A percentile compares a stretch with the other conserved stretches of the same genome.
Evolutionary conservation across 2,113 vertebrate genomes (phyloP).

Genomic region (Oreochromis niloticus): DNA sequence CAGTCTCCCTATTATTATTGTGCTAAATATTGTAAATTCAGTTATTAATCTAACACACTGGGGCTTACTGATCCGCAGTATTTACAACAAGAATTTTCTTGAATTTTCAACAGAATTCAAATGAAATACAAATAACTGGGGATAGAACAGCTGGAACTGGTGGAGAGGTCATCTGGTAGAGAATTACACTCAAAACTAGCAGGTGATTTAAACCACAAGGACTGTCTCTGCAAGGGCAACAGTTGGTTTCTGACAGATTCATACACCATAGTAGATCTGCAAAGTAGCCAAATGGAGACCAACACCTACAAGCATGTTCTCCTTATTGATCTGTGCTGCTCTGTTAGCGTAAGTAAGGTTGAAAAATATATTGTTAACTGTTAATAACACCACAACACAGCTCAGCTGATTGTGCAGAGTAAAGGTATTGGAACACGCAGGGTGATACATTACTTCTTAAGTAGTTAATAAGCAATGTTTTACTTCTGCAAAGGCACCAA

Average conservation of each 20-base stretch:
- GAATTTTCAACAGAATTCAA: not conserved
- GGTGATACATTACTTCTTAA: not conserved
- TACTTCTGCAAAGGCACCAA: fast-evolving
- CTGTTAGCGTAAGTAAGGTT: not conserved
- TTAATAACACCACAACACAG: not conserved
- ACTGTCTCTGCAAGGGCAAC: not conserved
- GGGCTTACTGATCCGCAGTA: fast-evolving
- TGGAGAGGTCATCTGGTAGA: not conserved
- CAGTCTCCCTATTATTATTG: not conserved
- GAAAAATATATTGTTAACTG: not conserved
- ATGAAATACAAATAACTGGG: not conserved
- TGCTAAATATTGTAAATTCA: not conserved
- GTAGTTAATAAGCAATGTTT: not conserved
- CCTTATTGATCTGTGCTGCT: not conserved
- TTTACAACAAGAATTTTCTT: not conserved
- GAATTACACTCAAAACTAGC: not conserved
- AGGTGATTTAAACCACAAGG: not conserved
- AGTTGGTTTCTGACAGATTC: not conserved
- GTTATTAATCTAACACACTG: not conserved
- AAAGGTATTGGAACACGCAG: fast-evolving
- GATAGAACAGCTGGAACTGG: not conserved
- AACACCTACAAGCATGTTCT: not conserved
- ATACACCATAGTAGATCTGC: too few species aligned
- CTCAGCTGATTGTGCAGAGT: not conserved
- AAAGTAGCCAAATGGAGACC: too few species aligned